Conservation (phyloP, 2,888 invertebrate species). For the Apamea monoglypha region DNA sequence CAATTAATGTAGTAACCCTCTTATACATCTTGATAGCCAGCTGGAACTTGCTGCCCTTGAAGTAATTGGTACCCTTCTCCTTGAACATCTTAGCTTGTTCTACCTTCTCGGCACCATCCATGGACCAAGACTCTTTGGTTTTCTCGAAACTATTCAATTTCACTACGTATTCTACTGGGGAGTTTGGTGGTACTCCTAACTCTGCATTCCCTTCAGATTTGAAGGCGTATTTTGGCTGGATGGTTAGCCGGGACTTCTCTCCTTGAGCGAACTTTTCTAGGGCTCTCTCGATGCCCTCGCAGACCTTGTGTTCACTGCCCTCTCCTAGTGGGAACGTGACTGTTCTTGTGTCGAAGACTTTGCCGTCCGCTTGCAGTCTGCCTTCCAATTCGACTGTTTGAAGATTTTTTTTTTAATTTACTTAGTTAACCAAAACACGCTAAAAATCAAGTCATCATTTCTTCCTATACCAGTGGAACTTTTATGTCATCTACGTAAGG, state of each 20-base stretch:
- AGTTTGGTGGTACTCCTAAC: slow-evolving; percentile 94
- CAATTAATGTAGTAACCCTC: slow-evolving; percentile 92
- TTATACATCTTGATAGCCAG: slow-evolving; percentile 97
- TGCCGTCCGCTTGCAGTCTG: slow-evolving; percentile 89
- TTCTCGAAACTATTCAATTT: slow-evolving; percentile 95
- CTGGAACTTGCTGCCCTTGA: slow-evolving; percentile 94
- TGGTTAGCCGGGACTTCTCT: slow-evolving; percentile 93
- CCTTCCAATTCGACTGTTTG: slow-evolving; percentile 92
- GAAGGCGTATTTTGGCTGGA: slow-evolving; percentile 95
- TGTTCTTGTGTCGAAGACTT: slow-evolving; percentile 95
- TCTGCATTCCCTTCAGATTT: slow-evolving; percentile 92
- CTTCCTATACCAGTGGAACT: neutral
- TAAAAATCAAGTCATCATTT: neutral
- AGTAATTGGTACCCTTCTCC: slow-evolving; percentile 97
- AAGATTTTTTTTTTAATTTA: neutral
- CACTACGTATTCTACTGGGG: slow-evolving; percentile 95
- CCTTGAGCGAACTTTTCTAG: slow-evolving; percentile 94
- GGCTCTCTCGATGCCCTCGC: slow-evolving; percentile 95
- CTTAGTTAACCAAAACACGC: neutral
- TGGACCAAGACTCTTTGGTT: slow-evolving; percentile 95
- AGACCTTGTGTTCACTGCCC: slow-evolving; percentile 93
- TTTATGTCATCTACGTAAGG: neutral
- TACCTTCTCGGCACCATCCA: slow-evolving; percentile 94
- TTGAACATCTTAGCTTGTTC: slow-evolving; percentile 95
- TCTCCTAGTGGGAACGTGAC: slow-evolving; percentile 96